Base-by-base conservation (phyloP, 1,140 invertebrate species). In the Pristionchus pacificus region DNA sequence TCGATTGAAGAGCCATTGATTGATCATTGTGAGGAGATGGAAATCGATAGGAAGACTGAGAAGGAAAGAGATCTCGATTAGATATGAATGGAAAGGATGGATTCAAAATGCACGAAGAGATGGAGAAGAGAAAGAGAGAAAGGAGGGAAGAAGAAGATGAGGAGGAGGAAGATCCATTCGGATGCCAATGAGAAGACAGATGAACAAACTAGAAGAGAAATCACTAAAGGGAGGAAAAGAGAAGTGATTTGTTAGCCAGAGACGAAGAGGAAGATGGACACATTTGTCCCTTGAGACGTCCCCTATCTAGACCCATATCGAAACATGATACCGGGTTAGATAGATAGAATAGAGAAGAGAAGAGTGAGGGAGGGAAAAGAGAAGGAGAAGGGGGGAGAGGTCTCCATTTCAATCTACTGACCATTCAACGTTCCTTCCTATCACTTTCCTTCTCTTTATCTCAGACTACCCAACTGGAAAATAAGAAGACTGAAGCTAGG, bases 41-140 rank as follows among this genome's bases (percentile, higher is more conserved):
- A n/a, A n/a, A n/a, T n/a, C n/a, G n/a, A n/a, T n/a, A n/a, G 59
- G 65, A 38, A 66, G 49, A 66, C 59, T 66, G 65, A 66, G 28
- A 66, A 58, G 2, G 6, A 30, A 30, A 2, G 2, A 28, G 29
- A 57, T 30, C 24, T 14, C 24, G 25, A 28, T 38, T 29, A 19
- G 2, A 30, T 28, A 66, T 30, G 25, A 63, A 58, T 38, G 32
- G 32, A 57, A 29, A 15, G 13, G 25, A 29, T 58, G 30, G 29
- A 27, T 57, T 15, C 28, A 66, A 66, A 49, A 24, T 2, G 32
- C 2, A 15, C 2, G 28, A 31, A 63, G 59, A 66, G 31, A 58
- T 58, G 24, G 32, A 15, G 65, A 66, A 58, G 38, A 14, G 49
- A 66, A 19, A 14, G 28, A 31, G 1, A 28, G 31, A n/a, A 57